phyloP scores from a whole-genome alignment of 2,797 vertebrate species.

The Gambusia yucatana region DNA sequence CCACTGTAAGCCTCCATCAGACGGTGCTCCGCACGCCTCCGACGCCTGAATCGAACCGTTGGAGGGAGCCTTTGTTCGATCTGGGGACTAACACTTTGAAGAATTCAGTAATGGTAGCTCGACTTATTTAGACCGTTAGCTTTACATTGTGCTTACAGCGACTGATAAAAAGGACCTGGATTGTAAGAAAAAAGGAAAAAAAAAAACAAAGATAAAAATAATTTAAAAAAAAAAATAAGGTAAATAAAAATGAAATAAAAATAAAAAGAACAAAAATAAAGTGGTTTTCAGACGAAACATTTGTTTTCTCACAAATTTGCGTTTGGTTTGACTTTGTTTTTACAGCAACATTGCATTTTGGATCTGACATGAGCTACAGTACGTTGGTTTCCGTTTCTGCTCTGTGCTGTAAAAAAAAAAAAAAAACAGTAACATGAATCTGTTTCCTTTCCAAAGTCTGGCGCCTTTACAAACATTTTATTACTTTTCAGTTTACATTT shows the following conservation, averaged over 20 bases:
- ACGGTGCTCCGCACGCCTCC: conserved; percentile 42
- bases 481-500: conserved; percentile 77
- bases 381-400: conserved; percentile 66
- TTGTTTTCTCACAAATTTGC: conserved; percentile 41
- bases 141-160: conserved; percentile 66
- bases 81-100: conserved; percentile 75
- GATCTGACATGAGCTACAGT: conserved; percentile 40
- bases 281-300: conserved; percentile 62
- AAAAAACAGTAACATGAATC: conserved; percentile 55
- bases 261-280: conserved; percentile 18
- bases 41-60: conserved; percentile 18
- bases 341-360: conserved; percentile 36
- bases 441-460: conserved; percentile 69
- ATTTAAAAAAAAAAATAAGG: background rate
- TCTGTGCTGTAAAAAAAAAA: conserved; percentile 67
- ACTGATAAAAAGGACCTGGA: conserved; percentile 61
- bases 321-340: conserved; percentile 50
- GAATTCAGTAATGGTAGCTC: conserved; percentile 68
- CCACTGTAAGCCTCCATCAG: conserved; percentile 48
- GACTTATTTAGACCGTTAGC: conserved; percentile 69
- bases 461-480: conserved; percentile 65
- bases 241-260: background rate
- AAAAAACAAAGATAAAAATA: background rate
- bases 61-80: conserved; percentile 16
- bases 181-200: conserved; percentile 39